Evolutionary conservation across 2,888 invertebrate species (phyloP).

Genomic region (Trachelus iudaicus): DNA sequence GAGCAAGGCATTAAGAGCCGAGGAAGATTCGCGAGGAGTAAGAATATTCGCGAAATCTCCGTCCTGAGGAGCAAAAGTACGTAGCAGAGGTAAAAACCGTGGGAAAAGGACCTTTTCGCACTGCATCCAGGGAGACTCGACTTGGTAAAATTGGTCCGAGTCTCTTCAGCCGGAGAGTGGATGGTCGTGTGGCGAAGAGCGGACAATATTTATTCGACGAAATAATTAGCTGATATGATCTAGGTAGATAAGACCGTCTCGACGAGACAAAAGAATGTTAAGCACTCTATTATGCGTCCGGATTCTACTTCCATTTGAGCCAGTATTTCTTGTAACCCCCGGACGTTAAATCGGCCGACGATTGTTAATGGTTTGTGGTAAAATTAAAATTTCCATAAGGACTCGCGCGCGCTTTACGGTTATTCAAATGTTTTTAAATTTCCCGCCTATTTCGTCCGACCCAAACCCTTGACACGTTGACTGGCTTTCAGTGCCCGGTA

Average conservation of each 20-base stretch:
- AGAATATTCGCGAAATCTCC: background rate
- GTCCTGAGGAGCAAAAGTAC: background rate
- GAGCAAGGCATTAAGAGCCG: background rate
- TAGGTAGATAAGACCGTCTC: slow-evolving; percentile 37
- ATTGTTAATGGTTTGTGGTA: background rate
- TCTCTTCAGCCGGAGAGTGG: background rate
- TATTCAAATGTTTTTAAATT: background rate
- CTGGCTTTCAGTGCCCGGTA: background rate
- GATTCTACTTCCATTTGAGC: slow-evolving; percentile 33
- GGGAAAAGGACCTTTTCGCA: slow-evolving; percentile 32
- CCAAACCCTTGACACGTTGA: background rate
- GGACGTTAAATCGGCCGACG: slow-evolving; percentile 28
- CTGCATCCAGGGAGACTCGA: slow-evolving; percentile 14
- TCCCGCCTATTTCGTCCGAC: background rate
- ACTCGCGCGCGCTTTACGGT: background rate
- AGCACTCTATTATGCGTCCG: slow-evolving; percentile 41
- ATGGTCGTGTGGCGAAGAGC: background rate
- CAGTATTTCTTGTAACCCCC: slow-evolving; percentile 40
- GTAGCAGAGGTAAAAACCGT: background rate
- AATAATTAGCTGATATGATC: slow-evolving; percentile 54
- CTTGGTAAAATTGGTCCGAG: background rate
- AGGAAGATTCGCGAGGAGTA: background rate
- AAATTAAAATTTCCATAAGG: background rate
- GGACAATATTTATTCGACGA: slow-evolving; percentile 45
- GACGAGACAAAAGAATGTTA: slow-evolving; percentile 49